Base-by-base conservation (phyloP, 2,888 invertebrate genomes). In the Trimorus sp. region DNA sequence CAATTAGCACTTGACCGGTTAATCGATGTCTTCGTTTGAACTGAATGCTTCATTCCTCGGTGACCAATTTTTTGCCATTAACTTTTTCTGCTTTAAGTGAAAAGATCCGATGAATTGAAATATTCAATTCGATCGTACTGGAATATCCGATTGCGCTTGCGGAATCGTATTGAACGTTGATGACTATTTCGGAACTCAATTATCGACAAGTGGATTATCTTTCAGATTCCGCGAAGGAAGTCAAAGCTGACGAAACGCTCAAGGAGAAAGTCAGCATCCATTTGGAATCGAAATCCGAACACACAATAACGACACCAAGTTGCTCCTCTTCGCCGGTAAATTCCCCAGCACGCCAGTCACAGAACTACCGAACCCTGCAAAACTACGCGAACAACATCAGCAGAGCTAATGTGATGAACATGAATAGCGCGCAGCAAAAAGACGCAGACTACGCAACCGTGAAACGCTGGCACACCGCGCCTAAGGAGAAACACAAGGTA, bases 401-500 rank as follows among this genome's bases (percentile, higher is more conserved):
- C 83, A 89, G 91, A 75, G 91, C 92, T 58, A 89, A 88, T 74
- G 86, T 85, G 70, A 88, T 91, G 56, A 91, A 90, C 84, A 76
- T 84, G 60, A 66, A 87, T 85, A 81, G 87, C 76, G 89, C 90
- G 26, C 26, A 26, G 79, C 91, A 90, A 74, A 83, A 90, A 89
- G 84, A 84, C 63, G 88, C 89, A 83, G 93, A 93, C 87, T 92
- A 92, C 78, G 91, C 92, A 36, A 92, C 92, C 83, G 89, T 93
- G 85, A 94, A 94, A 88, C 92, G 93, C 66, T 94, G 93, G 91
- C 93, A 94, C 85, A 94, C 94, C 5, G 93, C 94, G 8, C 93
- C 94, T 0, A 92, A 94, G 85, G 94, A 94, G 85, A 94, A 94
- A 86, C 93, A 93, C 88, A 92, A 93, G 92, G 94, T 94, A 73